Conservation (phyloP, 2,113 vertebrate species). For the Plectropomus leopardus region DNA sequence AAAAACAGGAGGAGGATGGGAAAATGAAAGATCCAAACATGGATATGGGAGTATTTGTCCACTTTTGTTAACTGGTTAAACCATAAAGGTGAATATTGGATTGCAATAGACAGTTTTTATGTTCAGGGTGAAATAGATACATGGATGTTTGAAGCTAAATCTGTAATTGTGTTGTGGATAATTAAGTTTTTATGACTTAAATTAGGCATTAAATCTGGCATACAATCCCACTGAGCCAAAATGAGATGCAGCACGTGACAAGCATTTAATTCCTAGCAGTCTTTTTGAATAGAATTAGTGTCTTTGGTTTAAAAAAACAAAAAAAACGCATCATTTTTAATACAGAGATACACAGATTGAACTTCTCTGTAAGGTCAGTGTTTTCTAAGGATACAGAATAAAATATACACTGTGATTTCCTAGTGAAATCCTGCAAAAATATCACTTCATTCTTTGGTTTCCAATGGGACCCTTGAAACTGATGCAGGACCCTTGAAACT, state of each 20-base stretch:
- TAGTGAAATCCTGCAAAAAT: too few species aligned
- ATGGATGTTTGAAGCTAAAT: constrained; percentile 38
- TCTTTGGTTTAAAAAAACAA: too few species aligned
- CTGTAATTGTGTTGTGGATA: constrained; percentile 34
- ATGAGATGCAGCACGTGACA: constrained; percentile 30
- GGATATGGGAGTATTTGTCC: background rate
- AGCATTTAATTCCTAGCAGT: constrained; percentile 31
- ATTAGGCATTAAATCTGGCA: constrained; percentile 34
- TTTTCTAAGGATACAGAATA: background rate
- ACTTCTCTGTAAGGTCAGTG: background rate
- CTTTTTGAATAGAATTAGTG: background rate
- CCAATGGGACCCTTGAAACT: constrained; percentile 9
- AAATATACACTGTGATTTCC: background rate
- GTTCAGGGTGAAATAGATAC: constrained; percentile 16
- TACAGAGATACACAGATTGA: background rate
- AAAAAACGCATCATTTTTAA: too few species aligned
- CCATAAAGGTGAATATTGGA: constrained; percentile 3
- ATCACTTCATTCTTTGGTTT: constrained; percentile 13
- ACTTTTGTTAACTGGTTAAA: background rate
- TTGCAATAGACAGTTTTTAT: constrained; percentile 17
- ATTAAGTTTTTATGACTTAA: constrained; percentile 42
- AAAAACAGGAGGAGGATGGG: background rate
- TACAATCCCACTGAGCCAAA: constrained; percentile 17
- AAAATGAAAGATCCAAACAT: background rate
- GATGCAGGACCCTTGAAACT: constrained; percentile 18